phyloP scores from a whole-genome alignment of 2,797 vertebrate species.

The Brachymystax lenok region DNA sequence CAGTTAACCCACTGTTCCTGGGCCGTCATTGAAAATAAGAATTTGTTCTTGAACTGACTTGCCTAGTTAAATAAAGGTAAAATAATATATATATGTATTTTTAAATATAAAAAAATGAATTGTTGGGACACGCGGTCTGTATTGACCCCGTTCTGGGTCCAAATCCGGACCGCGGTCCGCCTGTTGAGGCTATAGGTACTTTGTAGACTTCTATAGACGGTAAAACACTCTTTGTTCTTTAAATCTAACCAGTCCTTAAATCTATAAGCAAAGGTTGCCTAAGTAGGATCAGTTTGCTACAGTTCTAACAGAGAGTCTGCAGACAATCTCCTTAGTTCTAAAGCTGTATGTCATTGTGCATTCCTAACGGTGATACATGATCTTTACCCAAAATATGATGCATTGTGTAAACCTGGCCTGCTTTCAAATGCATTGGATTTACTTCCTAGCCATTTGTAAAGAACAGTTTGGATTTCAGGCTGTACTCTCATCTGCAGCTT shows the following conservation, averaged over 20 bases:
- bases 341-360: constrained; percentile 32
- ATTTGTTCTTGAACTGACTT: too few species aligned
- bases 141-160: too few species aligned
- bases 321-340: constrained; percentile 24
- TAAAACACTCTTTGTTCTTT: constrained; percentile 25
- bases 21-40: too few species aligned
- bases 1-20: too few species aligned
- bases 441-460: constrained; percentile 35
- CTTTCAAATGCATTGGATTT: constrained; percentile 33
- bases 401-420: constrained; percentile 30
- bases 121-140: too few species aligned
- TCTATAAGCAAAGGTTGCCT: constrained; percentile 24
- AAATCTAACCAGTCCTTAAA: constrained; percentile 10
- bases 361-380: constrained; percentile 42
- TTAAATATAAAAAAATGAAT: too few species aligned
- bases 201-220: constrained; percentile 1
- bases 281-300: constrained; percentile 17
- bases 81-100: too few species aligned
- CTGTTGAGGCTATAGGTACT: too few species aligned
- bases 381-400: constrained; percentile 30
- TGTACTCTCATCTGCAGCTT: constrained; percentile 32
- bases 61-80: too few species aligned
- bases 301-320: constrained; percentile 20
- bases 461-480: constrained; percentile 31
- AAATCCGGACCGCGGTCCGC: too few species aligned